Evolutionary conservation across 1,140 invertebrate genomes (phyloP).

Genomic region (Drosophila parvula): DNA sequence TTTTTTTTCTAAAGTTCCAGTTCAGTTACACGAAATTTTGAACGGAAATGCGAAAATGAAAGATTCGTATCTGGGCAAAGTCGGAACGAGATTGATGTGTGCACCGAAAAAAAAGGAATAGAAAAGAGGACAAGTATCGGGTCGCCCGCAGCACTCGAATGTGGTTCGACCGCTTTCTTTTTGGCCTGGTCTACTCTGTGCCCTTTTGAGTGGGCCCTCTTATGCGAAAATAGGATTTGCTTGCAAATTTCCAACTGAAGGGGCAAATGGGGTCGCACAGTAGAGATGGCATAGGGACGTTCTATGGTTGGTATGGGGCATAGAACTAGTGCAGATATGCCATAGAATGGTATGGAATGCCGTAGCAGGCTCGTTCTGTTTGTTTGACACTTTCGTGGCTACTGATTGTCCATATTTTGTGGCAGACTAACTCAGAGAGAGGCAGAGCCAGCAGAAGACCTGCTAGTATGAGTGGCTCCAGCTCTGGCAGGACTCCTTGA

Average conservation of each 20-base stretch:
- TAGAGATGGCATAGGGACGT: background rate
- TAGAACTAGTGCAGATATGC: background rate
- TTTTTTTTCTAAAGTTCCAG: constrained; percentile 62
- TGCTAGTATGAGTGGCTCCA: too few relatives aligned
- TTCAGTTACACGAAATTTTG: constrained; percentile 77
- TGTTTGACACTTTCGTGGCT: constrained; percentile 77
- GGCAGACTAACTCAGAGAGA: constrained; percentile 46
- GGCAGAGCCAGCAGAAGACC: too few relatives aligned
- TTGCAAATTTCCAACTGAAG: constrained; percentile 61
- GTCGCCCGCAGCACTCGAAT: constrained; percentile 70
- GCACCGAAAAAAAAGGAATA: constrained; percentile 34
- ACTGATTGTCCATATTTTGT: constrained; percentile 77
- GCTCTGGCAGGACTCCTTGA: background rate
- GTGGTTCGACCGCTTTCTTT: constrained; percentile 34
- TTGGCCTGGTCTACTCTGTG: constrained; percentile 16
- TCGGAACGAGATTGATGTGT: constrained; percentile 77
- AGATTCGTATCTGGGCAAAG: constrained; percentile 74
- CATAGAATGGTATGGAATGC: background rate
- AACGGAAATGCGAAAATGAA: constrained; percentile 80
- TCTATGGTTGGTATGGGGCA: constrained; percentile 4
- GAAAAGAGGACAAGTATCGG: constrained; percentile 54
- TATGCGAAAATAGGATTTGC: constrained; percentile 76
- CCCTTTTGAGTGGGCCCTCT: constrained; percentile 45
- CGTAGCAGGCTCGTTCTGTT: constrained; percentile 60
- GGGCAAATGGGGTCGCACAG: background rate